Evolutionary conservation across 53 echinoderm and acorn worm species (phyloP).

Genomic region (Hippasteria phrygiana): DNA sequence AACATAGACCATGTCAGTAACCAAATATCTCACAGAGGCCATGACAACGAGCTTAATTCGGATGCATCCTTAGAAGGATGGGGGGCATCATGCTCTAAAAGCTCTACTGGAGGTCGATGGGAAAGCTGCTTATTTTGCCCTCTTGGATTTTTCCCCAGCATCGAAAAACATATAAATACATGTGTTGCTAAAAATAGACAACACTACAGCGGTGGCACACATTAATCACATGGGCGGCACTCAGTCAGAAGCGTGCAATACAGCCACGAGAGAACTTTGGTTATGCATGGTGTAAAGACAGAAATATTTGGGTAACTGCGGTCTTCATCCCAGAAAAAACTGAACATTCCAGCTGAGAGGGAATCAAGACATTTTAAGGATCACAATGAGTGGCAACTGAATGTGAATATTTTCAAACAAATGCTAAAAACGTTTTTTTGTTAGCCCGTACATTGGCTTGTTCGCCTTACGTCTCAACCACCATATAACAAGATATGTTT

Average conservation of each 20-base stretch:
- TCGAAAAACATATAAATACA: background rate
- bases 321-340: background rate
- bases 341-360: conserved; percentile 44
- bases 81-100: conserved; percentile 18
- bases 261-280: conserved; percentile 24
- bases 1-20: conserved; percentile 8
- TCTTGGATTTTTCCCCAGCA: background rate
- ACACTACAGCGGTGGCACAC: conserved; percentile 28
- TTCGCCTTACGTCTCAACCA: conserved; percentile 45
- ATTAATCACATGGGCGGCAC: conserved; percentile 47
- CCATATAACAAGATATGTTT: conserved; percentile 41
- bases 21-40: conserved; percentile 3
- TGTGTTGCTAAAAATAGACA: conserved; percentile 12
- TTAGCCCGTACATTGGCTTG: conserved; percentile 20
- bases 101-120: conserved; percentile 32
- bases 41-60: conserved; percentile 4
- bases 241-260: background rate
- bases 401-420: background rate
- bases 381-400: conserved; percentile 54
- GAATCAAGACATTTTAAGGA: conserved; percentile 53
- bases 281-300: background rate
- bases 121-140: conserved; percentile 23
- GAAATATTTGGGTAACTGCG: conserved; percentile 23
- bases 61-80: conserved; percentile 32
- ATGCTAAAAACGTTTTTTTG: background rate